Conservation (phyloP, 2,113 vertebrate genomes). For the Salminus brasiliensis region DNA sequence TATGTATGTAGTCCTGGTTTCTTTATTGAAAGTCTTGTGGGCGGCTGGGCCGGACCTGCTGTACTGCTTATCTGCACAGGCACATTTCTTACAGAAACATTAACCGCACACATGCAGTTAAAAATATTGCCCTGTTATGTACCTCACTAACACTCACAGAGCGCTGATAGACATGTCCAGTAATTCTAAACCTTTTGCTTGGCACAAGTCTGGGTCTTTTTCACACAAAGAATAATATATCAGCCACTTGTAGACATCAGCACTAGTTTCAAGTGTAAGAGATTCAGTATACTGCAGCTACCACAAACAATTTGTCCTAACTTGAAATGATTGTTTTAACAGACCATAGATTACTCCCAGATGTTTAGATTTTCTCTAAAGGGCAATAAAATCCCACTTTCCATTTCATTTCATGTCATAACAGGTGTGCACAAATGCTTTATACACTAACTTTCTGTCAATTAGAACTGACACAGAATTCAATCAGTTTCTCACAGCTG, state of each 20-base stretch:
- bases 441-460: no score
- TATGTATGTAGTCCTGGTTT: constrained; percentile 8
- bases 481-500: background rate
- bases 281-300: background rate
- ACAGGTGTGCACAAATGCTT: no score
- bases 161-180: constrained; percentile 51
- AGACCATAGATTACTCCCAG: background rate
- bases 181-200: constrained; percentile 45
- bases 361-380: no score
- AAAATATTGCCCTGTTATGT: constrained; percentile 28
- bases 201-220: constrained; percentile 49
- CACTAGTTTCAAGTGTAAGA: background rate
- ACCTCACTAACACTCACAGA: constrained; percentile 31
- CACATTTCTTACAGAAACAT: constrained; percentile 53
- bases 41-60: constrained; percentile 2
- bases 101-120: constrained; percentile 47
- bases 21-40: constrained; percentile 41
- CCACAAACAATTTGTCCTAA: background rate
- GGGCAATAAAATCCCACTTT: no score
- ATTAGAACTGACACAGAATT: background rate
- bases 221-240: constrained; percentile 42
- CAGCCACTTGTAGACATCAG: constrained; percentile 23
- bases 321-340: no score
- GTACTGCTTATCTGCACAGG: constrained; percentile 64
- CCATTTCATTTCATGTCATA: no score